A percentile compares a stretch with the other conserved stretches of the same genome.
Conservation (phyloP, 2,797 vertebrate genomes). For the Acanthurus tractus region DNA sequence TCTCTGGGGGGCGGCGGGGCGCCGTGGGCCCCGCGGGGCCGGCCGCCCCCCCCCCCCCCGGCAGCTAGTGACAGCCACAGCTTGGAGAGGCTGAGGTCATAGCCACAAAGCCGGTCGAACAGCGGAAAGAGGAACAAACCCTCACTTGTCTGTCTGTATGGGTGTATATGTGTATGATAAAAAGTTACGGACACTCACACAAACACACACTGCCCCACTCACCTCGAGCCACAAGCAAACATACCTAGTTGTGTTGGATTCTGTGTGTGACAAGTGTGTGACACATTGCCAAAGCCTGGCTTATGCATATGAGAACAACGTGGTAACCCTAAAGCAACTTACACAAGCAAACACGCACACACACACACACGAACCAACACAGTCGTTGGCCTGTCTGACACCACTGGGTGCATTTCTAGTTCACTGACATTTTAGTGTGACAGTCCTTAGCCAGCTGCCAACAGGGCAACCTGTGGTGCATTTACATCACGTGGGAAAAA, state of each 20-base stretch:
- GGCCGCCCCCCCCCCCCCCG: no score
- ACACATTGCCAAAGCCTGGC: constrained; percentile 17
- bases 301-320: neutral
- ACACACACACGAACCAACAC: constrained; percentile 33
- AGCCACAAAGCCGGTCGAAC: constrained; percentile 49
- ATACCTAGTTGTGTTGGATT: constrained; percentile 44
- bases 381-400: constrained; percentile 8
- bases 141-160: constrained; percentile 67
- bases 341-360: constrained; percentile 5
- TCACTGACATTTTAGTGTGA: constrained; percentile 54
- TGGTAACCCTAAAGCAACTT: constrained; percentile 31
- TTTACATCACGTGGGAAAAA: constrained; percentile 25
- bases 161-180: constrained; percentile 55
- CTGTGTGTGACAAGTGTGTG: constrained; percentile 38
- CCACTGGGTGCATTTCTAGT: constrained; percentile 52
- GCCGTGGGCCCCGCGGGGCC: no score
- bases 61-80: constrained; percentile 76
- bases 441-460: no score
- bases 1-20: no score
- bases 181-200: constrained; percentile 26
- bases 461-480: constrained; percentile 16
- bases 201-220: constrained; percentile 52
- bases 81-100: constrained; percentile 78
- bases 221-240: constrained; percentile 65
- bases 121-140: constrained; percentile 64